These are phyloP conservation scores for Crotalus horridus DNA, from an alignment of 2,113 vertebrate species.

Conservation along the genomic window DNA sequence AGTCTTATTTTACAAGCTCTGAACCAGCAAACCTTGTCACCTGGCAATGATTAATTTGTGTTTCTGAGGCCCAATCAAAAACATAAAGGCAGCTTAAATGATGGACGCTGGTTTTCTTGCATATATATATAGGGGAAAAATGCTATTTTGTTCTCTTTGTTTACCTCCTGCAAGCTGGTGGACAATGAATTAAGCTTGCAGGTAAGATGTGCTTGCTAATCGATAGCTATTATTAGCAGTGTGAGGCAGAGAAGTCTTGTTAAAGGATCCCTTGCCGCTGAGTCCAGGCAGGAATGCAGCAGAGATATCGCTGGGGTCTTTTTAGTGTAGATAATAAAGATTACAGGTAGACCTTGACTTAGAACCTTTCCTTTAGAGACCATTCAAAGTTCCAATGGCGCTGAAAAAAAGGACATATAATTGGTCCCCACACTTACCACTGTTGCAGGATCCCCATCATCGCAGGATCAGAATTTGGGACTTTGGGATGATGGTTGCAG, in stretches of 20 bases:
- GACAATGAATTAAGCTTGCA: conserved; percentile 36
- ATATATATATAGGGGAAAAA: background rate
- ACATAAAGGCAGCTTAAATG: background rate
- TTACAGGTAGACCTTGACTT: background rate
- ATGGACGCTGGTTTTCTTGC: background rate
- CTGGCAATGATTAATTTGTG: background rate
- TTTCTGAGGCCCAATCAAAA: background rate
- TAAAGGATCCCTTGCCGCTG: background rate
- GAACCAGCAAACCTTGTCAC: background rate
- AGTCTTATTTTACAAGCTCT: background rate
- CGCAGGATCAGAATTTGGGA: background rate
- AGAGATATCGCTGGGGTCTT: too few species aligned
- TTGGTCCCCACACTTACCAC: background rate
- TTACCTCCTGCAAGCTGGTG: background rate
- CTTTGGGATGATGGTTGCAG: background rate
- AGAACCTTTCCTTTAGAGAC: background rate
- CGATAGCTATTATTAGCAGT: background rate
- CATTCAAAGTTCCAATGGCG: background rate
- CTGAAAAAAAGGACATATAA: background rate
- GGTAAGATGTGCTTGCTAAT: background rate
- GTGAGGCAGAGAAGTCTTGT: accelerated
- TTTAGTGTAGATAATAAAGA: background rate
- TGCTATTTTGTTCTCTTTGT: background rate
- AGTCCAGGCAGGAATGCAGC: background rate
- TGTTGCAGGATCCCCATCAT: background rate